Conservation (phyloP, 2,113 vertebrate species). For the Thomomys bottae region DNA sequence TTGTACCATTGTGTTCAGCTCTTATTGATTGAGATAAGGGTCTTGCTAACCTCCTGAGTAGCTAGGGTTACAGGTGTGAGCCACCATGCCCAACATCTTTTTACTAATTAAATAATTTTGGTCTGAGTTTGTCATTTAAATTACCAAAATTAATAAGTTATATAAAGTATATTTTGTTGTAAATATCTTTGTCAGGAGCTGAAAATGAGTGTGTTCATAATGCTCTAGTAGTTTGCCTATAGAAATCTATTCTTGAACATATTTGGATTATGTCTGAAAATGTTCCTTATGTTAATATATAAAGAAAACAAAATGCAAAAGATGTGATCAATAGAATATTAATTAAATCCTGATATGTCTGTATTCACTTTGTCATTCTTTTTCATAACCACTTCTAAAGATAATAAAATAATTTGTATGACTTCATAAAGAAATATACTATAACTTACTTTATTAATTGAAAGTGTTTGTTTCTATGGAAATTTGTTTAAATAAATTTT, state of each 20-base stretch:
- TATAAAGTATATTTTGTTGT: no score
- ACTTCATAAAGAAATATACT: constrained; percentile 5
- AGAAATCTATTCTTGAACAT: not conserved
- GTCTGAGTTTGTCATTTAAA: not conserved
- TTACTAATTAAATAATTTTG: constrained; percentile 6
- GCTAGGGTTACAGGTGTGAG: no score
- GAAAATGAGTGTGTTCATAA: not conserved
- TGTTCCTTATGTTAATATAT: not conserved
- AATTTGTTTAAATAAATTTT: not conserved
- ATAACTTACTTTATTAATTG: not conserved
- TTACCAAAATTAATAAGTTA: no score
- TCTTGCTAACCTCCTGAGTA: no score
- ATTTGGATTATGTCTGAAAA: not conserved
- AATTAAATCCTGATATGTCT: not conserved
- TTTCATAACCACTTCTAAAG: constrained; percentile 20
- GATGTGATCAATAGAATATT: not conserved
- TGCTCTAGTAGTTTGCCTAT: not conserved
- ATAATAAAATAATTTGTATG: constrained; percentile 21
- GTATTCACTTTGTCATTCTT: constrained; percentile 23
- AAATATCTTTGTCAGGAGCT: not conserved
- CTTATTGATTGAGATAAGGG: no score
- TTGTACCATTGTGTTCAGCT: no score
- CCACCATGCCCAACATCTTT: not conserved
- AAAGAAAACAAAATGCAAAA: not conserved
- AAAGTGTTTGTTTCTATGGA: constrained; percentile 17